Evolutionary conservation across 1,140 invertebrate genomes (phyloP), one percentile per base, ranked within the genome.

Genomic region (Cherax quadricarinatus): DNA sequence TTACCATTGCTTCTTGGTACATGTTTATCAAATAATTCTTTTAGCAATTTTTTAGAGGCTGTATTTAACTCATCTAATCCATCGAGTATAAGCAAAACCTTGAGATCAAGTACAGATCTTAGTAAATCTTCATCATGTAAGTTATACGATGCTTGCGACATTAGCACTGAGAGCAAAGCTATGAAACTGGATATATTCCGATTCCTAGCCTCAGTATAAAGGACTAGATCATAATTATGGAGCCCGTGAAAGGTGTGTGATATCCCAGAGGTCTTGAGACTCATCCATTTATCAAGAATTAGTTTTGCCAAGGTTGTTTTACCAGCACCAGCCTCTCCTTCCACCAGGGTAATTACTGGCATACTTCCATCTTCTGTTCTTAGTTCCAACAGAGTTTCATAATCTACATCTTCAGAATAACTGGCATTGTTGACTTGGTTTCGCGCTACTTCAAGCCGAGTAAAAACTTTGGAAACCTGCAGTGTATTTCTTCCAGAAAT

Each of bases 301-400:
- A 91, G 84, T 86, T 91, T 91, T 7, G 84, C 7, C 14, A 91
- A 66, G n/a, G 89, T 91, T 75, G 81, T 91, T 51, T 91, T 91
- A 12, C 89, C 89, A 51, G 89, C 83, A 60, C 89, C 89, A 30
- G 89, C 89, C 16, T 91, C 89, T 18, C 89, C 89, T 53, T 91
- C 82, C 53, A 91, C 30, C n/a, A 91, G 5, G 21, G 41, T 80
- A 12, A 91, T 53, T 41, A 16, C n/a, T 78, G 89, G 89, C 9
- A 16, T 60, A 3, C 57, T 51, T 0, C 30, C 83, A 21, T 80
- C 21, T 49, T 86, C 73, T 62, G 83, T 86, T 41, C 57, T 91
- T 48, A 80, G 24, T 7, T 49, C 73, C 57, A 91, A 75, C 16
- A 91, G 16, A 5, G 30, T 30, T 16, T 86, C 41, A 49, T 86